Evolutionary conservation across 1,140 invertebrate genomes (phyloP), one percentile per base, ranked within the genome.

Genomic region (Procambarus virginalis): DNA sequence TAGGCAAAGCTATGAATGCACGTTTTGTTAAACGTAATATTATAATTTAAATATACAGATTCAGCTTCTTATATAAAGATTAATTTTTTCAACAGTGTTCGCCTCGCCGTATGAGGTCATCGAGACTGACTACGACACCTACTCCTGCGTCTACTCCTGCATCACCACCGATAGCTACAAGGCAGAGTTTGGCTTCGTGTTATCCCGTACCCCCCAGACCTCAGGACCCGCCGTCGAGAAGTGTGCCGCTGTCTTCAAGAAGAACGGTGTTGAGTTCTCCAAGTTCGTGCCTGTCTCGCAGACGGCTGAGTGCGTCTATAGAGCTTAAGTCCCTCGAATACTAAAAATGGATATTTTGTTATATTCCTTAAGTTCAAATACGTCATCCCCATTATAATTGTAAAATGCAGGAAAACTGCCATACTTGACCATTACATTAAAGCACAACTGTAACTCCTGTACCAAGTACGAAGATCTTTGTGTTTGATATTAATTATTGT

Each of bases 141-240:
- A 83, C 64, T 64, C 80, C 80, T 83, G 80, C 80, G 64, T 68
- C 34, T 83, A 83, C 20, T 68, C 58, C 58, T 83, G 80, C 34
- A 68, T 83, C 80, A 34, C 17, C 58, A 64, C 55, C 55, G 22
- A 68, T 46, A 58, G 14, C 22, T 83, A 46, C 80, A 83, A 83
- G 34, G n/a, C 80, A 1, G 80, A 83, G 80, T 83, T 83, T 60
- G 80, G 22, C 58, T 83, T 83, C 80, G 80, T 83, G 55, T 83
- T 83, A 58, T 83, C 80, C 8, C 55, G 80, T 9, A 83, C 58
- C 1, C 58, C 80, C 22, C 34, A 83, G 58, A 83, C 55, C 34
- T 48, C 49, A n/a, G 80, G 80, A 34, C 60, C 60, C 4, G 80
- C 80, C 34, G 45, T 6, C 2, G 58, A 49, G 49, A 83, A 83